Percentiles rank a stretch among this genome's conserved stretches.
These are phyloP conservation scores for Python bivittatus DNA, from an alignment of 2,113 vertebrate genomes.

Conservation along the genomic window DNA sequence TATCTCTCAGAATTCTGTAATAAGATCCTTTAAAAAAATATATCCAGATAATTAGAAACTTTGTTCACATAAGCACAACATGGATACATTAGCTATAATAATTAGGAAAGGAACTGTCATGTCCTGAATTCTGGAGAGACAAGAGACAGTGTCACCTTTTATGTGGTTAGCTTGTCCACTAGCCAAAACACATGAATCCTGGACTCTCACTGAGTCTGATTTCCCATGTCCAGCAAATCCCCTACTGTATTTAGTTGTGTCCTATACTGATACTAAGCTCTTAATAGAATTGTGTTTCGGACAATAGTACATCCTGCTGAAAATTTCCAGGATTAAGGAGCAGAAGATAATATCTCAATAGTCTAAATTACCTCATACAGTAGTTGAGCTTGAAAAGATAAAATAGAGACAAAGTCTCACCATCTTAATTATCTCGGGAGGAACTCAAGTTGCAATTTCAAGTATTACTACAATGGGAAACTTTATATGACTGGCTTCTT, in stretches of 20 bases:
- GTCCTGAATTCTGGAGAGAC: constrained; percentile 43
- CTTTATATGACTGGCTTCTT: not conserved
- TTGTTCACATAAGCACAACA: not conserved
- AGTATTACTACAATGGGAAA: not conserved
- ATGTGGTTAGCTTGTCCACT: not conserved
- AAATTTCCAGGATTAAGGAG: too few relatives aligned
- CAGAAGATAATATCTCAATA: too few relatives aligned
- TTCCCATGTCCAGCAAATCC: not conserved
- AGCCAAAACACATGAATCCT: not conserved
- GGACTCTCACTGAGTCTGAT: not conserved
- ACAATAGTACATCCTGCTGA: too few relatives aligned
- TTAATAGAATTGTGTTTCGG: not conserved
- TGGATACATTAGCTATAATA: not conserved
- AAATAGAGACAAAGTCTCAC: not conserved
- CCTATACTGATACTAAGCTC: not conserved
- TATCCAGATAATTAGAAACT: not conserved
- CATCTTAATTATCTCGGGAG: not conserved
- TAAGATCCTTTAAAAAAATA: not conserved
- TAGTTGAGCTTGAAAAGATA: too few relatives aligned
- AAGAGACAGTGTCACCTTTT: not conserved
- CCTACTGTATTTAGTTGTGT: not conserved
- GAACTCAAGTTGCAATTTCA: not conserved
- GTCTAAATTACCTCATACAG: too few relatives aligned
- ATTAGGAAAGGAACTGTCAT: not conserved
- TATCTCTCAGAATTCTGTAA: not conserved